phyloP scores from a whole-genome alignment of 2,888 invertebrate species.

The Tipula confusa region DNA sequence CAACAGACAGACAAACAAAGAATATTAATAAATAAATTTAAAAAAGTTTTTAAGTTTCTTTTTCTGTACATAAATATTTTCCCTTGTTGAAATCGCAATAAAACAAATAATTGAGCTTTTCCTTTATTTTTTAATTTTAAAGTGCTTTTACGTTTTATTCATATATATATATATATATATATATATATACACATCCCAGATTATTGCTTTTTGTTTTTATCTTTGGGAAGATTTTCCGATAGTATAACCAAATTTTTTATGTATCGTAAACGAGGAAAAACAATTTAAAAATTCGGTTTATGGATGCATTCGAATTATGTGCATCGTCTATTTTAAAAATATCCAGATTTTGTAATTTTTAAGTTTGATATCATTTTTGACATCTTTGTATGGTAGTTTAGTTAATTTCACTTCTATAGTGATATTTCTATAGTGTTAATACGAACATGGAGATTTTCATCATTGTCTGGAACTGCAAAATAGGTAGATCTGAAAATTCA shows the following conservation, averaged over 20 bases:
- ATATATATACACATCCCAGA: no score
- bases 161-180: not conserved
- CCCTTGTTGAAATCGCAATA: not conserved
- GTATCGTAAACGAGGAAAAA: not conserved
- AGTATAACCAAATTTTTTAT: no score
- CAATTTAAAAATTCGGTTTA: not conserved
- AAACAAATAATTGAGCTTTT: not conserved
- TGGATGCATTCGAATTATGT: not conserved
- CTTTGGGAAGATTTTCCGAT: not conserved
- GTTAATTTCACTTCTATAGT: no score
- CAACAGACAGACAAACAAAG: not conserved
- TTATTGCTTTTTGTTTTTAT: not conserved
- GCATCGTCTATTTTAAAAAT: no score
- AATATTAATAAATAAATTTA: not conserved
- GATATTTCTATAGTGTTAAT: no score
- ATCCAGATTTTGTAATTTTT: no score
- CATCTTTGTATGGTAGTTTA: no score
- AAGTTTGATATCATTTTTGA: no score
- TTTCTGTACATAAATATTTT: not conserved
- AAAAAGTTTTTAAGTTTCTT: not conserved
- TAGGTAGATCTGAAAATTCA: no score
- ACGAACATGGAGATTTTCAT: no score
- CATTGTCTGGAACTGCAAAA: no score
- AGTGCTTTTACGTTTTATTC: not conserved
- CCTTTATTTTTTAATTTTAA: not conserved